A percentile compares a stretch with the other conserved stretches of the same genome.
Evolutionary conservation across 2,888 invertebrate species (phyloP).

Genomic region (Zygogramma bicolorata): DNA sequence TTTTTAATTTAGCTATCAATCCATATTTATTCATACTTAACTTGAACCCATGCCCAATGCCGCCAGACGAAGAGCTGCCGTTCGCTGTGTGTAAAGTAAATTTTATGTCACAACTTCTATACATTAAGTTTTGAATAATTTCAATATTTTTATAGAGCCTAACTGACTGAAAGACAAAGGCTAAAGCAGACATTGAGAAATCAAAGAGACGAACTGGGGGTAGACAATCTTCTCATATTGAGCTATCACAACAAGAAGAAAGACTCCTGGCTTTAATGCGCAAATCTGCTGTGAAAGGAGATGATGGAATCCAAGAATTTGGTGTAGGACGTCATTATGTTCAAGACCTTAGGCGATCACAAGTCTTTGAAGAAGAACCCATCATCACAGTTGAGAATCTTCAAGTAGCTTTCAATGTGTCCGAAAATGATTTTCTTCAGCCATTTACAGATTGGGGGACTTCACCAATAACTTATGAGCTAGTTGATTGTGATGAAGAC

Average conservation of each 20-base stretch:
- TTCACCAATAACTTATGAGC: too few species aligned
- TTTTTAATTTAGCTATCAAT: too few species aligned
- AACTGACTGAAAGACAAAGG: neutral
- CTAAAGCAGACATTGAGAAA: conserved; percentile 1
- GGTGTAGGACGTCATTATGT: neutral
- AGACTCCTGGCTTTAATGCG: neutral
- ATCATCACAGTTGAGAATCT: neutral
- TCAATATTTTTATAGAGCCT: neutral
- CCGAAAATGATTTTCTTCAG: neutral
- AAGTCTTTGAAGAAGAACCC: neutral
- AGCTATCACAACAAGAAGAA: neutral
- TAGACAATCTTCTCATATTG: neutral
- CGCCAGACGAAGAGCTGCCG: too few species aligned
- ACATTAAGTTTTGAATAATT: conserved; percentile 4
- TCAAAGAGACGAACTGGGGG: neutral
- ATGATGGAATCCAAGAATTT: neutral
- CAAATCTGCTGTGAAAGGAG: neutral
- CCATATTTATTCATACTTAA: too few species aligned
- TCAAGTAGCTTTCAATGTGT: neutral
- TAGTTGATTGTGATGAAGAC: too few species aligned
- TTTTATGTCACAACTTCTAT: too few species aligned
- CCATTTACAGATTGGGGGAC: neutral
- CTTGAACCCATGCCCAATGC: too few species aligned
- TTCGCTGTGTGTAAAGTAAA: too few species aligned
- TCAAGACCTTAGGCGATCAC: too few species aligned